Evolutionary conservation across 1,140 invertebrate species (phyloP), one percentile per base, ranked within the genome.

Genomic region (Yoshiicerus persimilis): DNA sequence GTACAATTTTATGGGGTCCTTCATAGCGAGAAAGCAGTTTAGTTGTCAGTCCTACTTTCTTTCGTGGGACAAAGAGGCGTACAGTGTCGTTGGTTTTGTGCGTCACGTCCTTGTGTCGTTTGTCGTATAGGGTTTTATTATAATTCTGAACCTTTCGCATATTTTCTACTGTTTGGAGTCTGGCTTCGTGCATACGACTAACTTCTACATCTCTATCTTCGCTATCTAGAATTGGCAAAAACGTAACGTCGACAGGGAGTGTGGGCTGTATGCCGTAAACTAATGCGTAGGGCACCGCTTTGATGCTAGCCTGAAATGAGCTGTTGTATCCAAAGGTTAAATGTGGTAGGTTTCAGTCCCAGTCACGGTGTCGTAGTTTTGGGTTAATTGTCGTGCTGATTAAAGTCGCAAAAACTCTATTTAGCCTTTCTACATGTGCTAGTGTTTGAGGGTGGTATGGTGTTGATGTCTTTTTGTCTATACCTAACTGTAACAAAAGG

Each of bases 391-490:
- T 70, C 38, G 23, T 86, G 10, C 70, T 25, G 2, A 91, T 66
- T n/a, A 87, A 66, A 27, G 77, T 39, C 9, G 77, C 64, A 23
- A 91, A 70, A 1, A 89, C 91, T 38, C 36, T 70, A 87, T 91
- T 91, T 1, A 86, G 56, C 16, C 90, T 47, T 56, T 91, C 91
- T 13, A 77, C 83, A 41, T 87, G 41, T 6, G 90, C 90, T 30
- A 91, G 89, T 11, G 88, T 90, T 85, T 91, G 86, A n/a, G 90
- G 87, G 38, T 90, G 88, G n/a, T 90, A 88, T 4, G 84, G 25
- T 1, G 88, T 77, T 2, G 89, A 86, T 3, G 87, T 39, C 2
- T 8, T n/a, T 20, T 90, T 86, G 1, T 66, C 38, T 16, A 88
- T 88, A 9, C 88, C 80, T 13, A 89, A 32, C 1, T 70, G 16